phyloP scores from a whole-genome alignment of 2,113 vertebrate species.

The Phrynocephalus versicolor region DNA sequence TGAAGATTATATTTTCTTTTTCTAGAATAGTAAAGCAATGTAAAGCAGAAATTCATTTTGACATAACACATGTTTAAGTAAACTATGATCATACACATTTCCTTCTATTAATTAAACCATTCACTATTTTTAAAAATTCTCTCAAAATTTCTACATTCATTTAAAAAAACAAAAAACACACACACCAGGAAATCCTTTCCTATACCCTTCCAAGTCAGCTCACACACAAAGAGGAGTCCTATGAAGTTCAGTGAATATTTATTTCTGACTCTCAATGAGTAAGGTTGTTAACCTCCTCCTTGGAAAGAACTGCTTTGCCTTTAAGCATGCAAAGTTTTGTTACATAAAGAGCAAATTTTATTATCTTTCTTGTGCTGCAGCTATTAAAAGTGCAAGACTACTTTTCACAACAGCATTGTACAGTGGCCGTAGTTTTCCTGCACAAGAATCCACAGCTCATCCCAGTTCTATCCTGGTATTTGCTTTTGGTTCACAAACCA shows the following conservation, averaged over 20 bases:
- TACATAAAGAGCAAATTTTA: neutral
- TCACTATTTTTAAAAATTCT: neutral
- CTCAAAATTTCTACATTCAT: neutral
- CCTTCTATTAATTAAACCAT: neutral
- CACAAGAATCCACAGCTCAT: neutral
- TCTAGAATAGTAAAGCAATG: neutral
- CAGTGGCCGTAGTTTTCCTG: neutral
- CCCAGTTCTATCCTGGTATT: neutral
- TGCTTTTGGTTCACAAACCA: neutral
- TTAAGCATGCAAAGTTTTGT: neutral
- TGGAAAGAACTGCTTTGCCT: neutral
- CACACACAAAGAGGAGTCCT: neutral
- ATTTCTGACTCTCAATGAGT: neutral
- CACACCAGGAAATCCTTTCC: conserved; percentile 26
- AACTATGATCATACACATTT: neutral
- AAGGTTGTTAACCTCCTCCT: neutral
- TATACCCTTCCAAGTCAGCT: neutral
- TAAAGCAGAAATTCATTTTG: conserved; percentile 16
- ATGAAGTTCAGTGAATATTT: neutral
- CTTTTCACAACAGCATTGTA: neutral
- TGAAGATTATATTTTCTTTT: neutral
- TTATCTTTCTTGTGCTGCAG: neutral
- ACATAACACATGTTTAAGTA: neutral
- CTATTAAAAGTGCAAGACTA: neutral
- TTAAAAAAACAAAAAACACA: conserved; percentile 11